A percentile compares a stretch with the other conserved stretches of the same genome.
Conservation (phyloP, 2,113 vertebrate species). For the Corythoichthys intestinalis region DNA sequence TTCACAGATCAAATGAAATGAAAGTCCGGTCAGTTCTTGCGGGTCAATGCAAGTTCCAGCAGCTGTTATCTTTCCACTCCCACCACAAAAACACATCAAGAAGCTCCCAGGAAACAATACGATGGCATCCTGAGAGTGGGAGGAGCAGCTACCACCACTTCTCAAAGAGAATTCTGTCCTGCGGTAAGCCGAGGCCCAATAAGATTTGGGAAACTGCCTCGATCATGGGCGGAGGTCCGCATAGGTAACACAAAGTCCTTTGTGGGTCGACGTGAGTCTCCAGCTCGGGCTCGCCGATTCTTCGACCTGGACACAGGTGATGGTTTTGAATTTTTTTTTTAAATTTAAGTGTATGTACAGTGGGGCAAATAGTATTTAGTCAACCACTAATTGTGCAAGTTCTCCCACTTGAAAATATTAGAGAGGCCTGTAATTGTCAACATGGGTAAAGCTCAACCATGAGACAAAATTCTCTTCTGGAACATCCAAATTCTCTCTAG, state of each 20-base stretch:
- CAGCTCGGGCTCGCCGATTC: slow-evolving; percentile 80
- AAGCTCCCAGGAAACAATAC: background rate
- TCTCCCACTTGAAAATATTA: too few species aligned
- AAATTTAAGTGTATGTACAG: too few species aligned
- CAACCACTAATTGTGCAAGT: too few species aligned
- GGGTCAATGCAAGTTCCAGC: background rate
- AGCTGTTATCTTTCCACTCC: background rate
- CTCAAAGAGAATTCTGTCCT: slow-evolving; percentile 84
- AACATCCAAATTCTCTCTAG: too few species aligned
- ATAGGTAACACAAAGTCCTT: slow-evolving; percentile 88
- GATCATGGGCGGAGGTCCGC: slow-evolving; percentile 94
- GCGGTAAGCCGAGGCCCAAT: slow-evolving; percentile 70
- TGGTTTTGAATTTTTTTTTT: too few species aligned
- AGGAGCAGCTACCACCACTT: slow-evolving; percentile 88
- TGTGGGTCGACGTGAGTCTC: slow-evolving; percentile 68
- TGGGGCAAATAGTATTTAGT: too few species aligned
- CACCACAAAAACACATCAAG: background rate
- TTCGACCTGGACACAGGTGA: slow-evolving; percentile 73
- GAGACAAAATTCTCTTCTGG: too few species aligned
- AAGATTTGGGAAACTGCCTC: slow-evolving; percentile 82
- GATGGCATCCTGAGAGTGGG: background rate
- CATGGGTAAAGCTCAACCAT: too few species aligned
- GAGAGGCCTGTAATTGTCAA: too few species aligned
- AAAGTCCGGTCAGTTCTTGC: background rate
- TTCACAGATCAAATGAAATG: background rate